Base-by-base conservation (phyloP, 2,888 invertebrate genomes). In the Euplexia lucipara region DNA sequence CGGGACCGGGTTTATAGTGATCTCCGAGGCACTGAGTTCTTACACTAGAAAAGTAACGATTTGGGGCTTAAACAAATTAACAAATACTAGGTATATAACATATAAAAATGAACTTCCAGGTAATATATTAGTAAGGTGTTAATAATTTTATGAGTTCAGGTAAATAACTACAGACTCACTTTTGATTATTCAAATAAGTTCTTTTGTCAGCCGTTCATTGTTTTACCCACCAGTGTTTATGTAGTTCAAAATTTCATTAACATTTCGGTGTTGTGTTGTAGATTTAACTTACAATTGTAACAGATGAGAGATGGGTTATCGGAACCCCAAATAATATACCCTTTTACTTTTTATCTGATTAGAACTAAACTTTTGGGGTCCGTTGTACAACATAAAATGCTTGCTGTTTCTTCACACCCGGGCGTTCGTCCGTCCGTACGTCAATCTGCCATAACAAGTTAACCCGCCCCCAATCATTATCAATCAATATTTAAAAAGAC, bases 391-490 rank as follows among this genome's bases (percentile, higher is more conserved):
- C 16, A 12, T 12, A 42, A 42, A 42, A 14, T 16, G 6, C 14
- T 16, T 26, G 12, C 8, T 16, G 3, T 6, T 53, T 18, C 42
- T 42, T 53, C 42, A 3, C 26, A 18, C 0, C 14, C 39, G 42
- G 26, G 41, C 42, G 26, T 53, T 26, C 53, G 53, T 53, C 53
- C 48, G 48, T 48, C 4, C 51, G n/a, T 52, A 22, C 35, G 51
- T 52, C 35, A 18, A 14, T 53, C 53, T 42, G 42, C 42, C 42
- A 53, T 42, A 53, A 53, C 53, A 53, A 42, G 42, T 42, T 53
- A 18, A 18, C 42, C 53, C 53, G 53, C 53, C 42, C 53, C 42
- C 53, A 26, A 26, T 41, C 14, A 6, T 16, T 41, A 42, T 26
- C 53, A 42, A 26, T 18, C 42, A 41, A 10, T 14, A 10, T 49